Evolutionary conservation across 1,140 invertebrate genomes (phyloP), one percentile per base, ranked within the genome.

Genomic region (Diorhabda carinulata): DNA sequence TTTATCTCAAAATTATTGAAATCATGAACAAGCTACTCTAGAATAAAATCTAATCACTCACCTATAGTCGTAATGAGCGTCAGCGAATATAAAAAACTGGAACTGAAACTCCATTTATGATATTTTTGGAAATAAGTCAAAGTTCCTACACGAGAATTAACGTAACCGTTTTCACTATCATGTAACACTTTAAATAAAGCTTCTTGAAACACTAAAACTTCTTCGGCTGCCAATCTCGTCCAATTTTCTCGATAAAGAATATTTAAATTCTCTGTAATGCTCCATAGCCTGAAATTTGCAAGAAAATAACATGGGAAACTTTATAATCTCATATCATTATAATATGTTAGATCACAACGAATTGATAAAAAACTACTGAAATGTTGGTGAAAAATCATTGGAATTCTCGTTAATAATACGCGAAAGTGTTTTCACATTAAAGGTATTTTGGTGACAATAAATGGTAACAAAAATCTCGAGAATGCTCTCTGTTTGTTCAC

Each of bases 31-130:
- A 25, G 25, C 25, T 1, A 25, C 25, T 25, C 25, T 25, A 25
- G 25, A 25, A 25, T 6, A 56, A 56, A 56, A n/a, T 7, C n/a
- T 7, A 56, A 56, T 56, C 43, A 86, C 89, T 90, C 83, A 97
- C 96, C 96, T 76, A 98, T 97, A 62, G 95, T 98, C 3, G 96
- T 98, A 72, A 98, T 97, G 60, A 98, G 89, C 43, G 96, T 98
- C 60, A 98, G 85, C 10, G 95, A 96, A 82, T 98, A 99, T 9
- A 98, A 87, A 81, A 97, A 94, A 72, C 94, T 93, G 47, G 92
- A 91, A 61, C 94, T 91, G 80, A 97, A 96, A 56, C 91, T 93
- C 94, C 94, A 98, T 74, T 91, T 89, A 78, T 91, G 88, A 57
- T 84, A 82, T 69, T 84, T 84, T 70, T 84, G 84, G 71, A 82